These are phyloP conservation scores for Euphonia xanthogaster DNA, from an alignment of 2,797 vertebrate genomes.

Conservation along the genomic window DNA sequence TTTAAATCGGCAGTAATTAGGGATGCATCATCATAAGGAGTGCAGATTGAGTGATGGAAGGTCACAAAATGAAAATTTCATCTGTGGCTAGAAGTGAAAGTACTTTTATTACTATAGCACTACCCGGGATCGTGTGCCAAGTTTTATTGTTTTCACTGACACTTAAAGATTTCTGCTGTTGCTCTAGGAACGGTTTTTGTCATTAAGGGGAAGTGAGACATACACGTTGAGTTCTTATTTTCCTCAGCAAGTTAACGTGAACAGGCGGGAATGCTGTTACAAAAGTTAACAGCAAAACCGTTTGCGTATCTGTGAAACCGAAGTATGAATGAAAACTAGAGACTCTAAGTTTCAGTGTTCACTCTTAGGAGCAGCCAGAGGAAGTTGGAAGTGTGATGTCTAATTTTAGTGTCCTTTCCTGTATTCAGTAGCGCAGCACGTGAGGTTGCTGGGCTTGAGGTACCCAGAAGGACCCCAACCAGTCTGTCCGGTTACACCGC, in stretches of 20 bases:
- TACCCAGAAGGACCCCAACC: constrained; percentile 23
- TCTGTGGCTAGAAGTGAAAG: neutral
- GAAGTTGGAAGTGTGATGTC: neutral
- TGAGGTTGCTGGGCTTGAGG: neutral
- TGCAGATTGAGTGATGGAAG: neutral
- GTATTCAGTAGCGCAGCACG: neutral
- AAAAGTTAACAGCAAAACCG: neutral
- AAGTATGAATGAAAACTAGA: neutral
- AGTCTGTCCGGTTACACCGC: constrained; percentile 62
- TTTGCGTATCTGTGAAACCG: neutral
- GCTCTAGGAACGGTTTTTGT: neutral
- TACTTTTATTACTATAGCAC: neutral
- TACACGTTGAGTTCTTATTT: neutral
- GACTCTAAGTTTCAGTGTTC: neutral
- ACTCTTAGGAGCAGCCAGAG: neutral
- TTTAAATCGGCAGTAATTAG: neutral
- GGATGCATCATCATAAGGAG: neutral
- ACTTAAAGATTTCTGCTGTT: neutral
- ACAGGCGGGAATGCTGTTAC: neutral
- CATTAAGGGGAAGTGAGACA: neutral
- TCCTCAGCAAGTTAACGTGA: neutral
- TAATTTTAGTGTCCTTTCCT: neutral
- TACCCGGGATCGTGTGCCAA: neutral
- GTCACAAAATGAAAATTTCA: neutral
- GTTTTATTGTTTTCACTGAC: neutral